Percentiles rank a stretch among this genome's conserved stretches.
These are phyloP conservation scores for Solea solea DNA, from an alignment of 2,113 vertebrate species.

Conservation along the genomic window DNA sequence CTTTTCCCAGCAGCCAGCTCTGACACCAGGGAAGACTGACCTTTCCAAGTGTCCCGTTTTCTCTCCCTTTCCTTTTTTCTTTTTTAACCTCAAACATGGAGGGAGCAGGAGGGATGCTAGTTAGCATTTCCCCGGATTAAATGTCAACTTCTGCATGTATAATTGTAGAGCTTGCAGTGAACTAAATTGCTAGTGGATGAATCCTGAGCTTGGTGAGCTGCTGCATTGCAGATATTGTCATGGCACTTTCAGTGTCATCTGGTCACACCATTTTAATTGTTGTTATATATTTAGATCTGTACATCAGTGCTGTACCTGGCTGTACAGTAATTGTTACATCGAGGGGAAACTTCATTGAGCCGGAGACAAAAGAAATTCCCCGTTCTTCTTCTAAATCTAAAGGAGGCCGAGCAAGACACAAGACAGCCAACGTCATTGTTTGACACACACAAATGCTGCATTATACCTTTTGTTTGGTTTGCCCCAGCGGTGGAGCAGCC, in stretches of 20 bases:
- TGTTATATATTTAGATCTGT: constrained; percentile 10
- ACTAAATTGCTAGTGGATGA: constrained; percentile 62
- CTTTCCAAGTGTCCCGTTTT: constrained; percentile 75
- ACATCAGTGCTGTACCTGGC: constrained; percentile 4
- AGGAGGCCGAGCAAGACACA: constrained; percentile 48
- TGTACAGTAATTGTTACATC: constrained; percentile 25
- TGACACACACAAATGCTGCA: constrained; percentile 56
- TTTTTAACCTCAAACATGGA: constrained; percentile 72
- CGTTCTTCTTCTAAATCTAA: constrained; percentile 19
- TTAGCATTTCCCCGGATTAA: constrained; percentile 76
- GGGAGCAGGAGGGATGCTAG: constrained; percentile 69
- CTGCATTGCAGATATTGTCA: constrained; percentile 64
- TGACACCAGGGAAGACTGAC: constrained; percentile 73
- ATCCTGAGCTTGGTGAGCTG: constrained; percentile 34
- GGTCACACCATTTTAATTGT: constrained; percentile 28
- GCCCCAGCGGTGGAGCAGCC: constrained; percentile 29
- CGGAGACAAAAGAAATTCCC: constrained; percentile 33
- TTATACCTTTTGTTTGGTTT: constrained; percentile 61
- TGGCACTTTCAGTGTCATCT: neutral
- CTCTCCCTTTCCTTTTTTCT: neutral
- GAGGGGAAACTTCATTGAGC: constrained; percentile 35
- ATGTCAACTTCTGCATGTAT: constrained; percentile 79
- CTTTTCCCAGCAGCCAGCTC: constrained; percentile 65
- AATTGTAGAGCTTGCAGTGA: constrained; percentile 63
- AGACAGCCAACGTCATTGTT: constrained; percentile 51